phyloP scores from a whole-genome alignment of 1,140 invertebrate species.

The Lasaia peninsularis region DNA sequence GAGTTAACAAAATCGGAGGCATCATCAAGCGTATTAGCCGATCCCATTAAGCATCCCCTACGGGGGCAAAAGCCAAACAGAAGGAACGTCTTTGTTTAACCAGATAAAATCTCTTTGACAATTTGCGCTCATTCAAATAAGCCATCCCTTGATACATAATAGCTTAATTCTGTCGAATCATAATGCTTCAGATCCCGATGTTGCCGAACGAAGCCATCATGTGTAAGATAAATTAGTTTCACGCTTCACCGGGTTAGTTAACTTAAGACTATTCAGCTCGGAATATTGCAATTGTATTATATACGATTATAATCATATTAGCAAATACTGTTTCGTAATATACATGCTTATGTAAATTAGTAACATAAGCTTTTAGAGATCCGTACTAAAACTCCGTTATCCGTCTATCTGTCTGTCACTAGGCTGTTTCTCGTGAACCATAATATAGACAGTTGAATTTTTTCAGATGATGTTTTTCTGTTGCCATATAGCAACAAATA shows the following conservation, averaged over 20 bases:
- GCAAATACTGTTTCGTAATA: neutral
- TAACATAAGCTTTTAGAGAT: too few relatives aligned
- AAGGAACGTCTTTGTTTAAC: constrained; percentile 67
- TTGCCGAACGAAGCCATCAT: constrained; percentile 22
- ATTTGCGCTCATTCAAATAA: constrained; percentile 75
- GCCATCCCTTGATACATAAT: constrained; percentile 59
- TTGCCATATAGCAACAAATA: too few relatives aligned
- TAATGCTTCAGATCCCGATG: constrained; percentile 38
- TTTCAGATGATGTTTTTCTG: too few relatives aligned
- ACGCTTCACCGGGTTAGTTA: constrained; percentile 22
- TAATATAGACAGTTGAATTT: too few relatives aligned
- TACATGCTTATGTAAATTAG: too few relatives aligned
- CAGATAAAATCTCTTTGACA: constrained; percentile 76
- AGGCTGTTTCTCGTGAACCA: too few relatives aligned
- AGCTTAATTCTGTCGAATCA: constrained; percentile 57
- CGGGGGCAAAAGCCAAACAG: constrained; percentile 64
- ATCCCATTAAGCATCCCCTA: constrained; percentile 62
- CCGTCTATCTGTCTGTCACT: too few relatives aligned
- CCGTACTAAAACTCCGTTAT: too few relatives aligned
- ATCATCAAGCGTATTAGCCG: constrained; percentile 68
- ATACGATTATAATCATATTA: neutral
- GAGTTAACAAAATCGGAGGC: constrained; percentile 49
- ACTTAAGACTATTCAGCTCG: constrained; percentile 13
- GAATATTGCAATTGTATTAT: constrained; percentile 10
- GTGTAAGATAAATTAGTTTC: constrained; percentile 29